phyloP scores from a whole-genome alignment of 1,140 invertebrate species.

The Neelides sp. region DNA sequence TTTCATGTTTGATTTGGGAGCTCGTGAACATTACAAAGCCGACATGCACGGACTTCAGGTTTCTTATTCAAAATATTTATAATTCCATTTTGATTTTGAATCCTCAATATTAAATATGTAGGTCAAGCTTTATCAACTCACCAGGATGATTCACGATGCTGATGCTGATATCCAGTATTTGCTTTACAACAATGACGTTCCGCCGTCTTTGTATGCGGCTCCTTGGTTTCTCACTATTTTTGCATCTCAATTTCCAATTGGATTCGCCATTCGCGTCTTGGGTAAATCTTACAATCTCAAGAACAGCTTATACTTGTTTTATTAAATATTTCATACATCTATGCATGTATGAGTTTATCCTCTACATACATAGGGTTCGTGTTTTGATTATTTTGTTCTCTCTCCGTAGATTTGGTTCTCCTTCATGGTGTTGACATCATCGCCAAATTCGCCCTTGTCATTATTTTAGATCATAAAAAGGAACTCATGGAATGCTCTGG shows the following conservation, averaged over 20 bases:
- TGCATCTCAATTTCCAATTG: slow-evolving; percentile 90
- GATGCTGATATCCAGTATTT: slow-evolving; percentile 46
- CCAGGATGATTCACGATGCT: slow-evolving; percentile 77
- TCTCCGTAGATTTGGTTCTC: slow-evolving; percentile 68
- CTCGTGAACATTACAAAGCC: slow-evolving; percentile 76
- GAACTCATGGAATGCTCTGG: slow-evolving; percentile 67
- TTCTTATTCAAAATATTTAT: slow-evolving; percentile 8
- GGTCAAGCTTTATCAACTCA: slow-evolving; percentile 75
- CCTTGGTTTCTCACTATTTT: slow-evolving; percentile 93
- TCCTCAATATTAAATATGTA: slow-evolving; percentile 40
- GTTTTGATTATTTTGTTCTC: slow-evolving; percentile 28
- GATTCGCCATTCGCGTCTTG: slow-evolving; percentile 84
- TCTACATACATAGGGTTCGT: background rate
- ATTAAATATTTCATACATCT: background rate
- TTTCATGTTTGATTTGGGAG: slow-evolving; percentile 75
- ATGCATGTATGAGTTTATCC: background rate
- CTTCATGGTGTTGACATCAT: slow-evolving; percentile 77
- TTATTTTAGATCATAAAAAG: slow-evolving; percentile 72
- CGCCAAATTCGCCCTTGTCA: slow-evolving; percentile 71
- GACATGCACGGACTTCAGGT: slow-evolving; percentile 84
- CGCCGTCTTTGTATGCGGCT: slow-evolving; percentile 83
- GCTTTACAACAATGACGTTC: slow-evolving; percentile 84
- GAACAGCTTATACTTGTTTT: slow-evolving; percentile 14
- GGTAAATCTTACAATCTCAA: slow-evolving; percentile 55
- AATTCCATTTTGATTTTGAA: slow-evolving; percentile 8